These are phyloP conservation scores for Ataeniobius toweri DNA, from an alignment of 2,797 vertebrate genomes.

Conservation along the genomic window DNA sequence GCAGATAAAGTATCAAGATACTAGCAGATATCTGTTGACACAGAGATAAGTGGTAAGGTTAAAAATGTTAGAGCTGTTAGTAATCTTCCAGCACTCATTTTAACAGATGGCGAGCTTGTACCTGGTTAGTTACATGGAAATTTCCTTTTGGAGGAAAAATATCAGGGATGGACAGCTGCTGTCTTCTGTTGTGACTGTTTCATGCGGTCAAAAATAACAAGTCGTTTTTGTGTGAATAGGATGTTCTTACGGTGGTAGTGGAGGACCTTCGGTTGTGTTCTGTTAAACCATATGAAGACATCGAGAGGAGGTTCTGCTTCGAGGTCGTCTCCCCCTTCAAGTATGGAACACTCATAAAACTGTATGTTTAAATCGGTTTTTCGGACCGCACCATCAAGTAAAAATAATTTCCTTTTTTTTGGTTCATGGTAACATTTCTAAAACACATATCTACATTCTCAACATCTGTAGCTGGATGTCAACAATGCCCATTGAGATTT, in stretches of 20 bases:
- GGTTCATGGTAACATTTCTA: neutral
- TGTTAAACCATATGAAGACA: constrained; percentile 96
- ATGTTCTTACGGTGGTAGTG: constrained; percentile 94
- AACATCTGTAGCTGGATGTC: no score
- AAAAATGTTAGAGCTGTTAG: neutral
- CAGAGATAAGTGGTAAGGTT: neutral
- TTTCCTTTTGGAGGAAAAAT: neutral
- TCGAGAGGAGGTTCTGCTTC: constrained; percentile 97
- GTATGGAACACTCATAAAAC: constrained; percentile 75
- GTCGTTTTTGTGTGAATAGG: constrained; percentile 75
- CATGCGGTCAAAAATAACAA: neutral
- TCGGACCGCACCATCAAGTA: neutral
- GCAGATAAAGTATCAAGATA: neutral
- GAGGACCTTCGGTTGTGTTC: constrained; percentile 95
- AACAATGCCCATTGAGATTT: no score
- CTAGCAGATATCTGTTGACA: neutral
- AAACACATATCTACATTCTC: no score
- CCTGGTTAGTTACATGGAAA: neutral
- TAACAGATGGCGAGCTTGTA: neutral
- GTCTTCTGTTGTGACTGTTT: neutral
- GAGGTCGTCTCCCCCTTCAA: constrained; percentile 97
- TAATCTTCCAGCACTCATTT: neutral
- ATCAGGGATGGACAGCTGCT: neutral
- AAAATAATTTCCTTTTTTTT: neutral
- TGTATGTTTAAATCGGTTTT: neutral